Evolutionary conservation across 2,888 invertebrate genomes (phyloP).

Genomic region (Lithophane ornitopus): DNA sequence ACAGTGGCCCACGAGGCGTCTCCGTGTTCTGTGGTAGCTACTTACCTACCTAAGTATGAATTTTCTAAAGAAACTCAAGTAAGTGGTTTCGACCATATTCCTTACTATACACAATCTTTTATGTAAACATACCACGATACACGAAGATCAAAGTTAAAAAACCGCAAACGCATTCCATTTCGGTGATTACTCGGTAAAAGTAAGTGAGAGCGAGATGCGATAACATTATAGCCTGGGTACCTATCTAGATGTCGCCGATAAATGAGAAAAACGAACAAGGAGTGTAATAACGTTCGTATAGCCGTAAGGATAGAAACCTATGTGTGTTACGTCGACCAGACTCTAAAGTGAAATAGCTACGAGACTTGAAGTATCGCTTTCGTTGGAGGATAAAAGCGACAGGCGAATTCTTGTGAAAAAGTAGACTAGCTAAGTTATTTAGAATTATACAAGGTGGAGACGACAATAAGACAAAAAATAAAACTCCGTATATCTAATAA

Average conservation of each 20-base stretch:
- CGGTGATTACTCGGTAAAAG: slow-evolving; percentile 17
- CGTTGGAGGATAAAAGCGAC: background rate
- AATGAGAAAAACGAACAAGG: slow-evolving; percentile 1
- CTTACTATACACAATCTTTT: slow-evolving; percentile 3
- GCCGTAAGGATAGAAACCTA: background rate
- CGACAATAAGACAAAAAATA: too few species aligned
- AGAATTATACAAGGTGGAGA: background rate
- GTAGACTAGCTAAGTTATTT: background rate
- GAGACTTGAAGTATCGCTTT: background rate
- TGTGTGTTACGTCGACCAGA: background rate
- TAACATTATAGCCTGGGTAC: background rate
- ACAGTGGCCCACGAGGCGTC: too few species aligned
- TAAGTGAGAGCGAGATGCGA: background rate
- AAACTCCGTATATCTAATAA: too few species aligned
- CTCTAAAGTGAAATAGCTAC: background rate
- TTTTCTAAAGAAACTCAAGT: background rate
- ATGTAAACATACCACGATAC: background rate
- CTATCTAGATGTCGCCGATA: background rate
- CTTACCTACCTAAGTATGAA: too few species aligned
- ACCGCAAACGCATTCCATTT: slow-evolving; percentile 4
- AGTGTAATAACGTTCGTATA: background rate
- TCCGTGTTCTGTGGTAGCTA: background rate
- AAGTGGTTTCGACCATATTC: background rate
- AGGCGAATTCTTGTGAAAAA: background rate
- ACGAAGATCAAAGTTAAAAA: slow-evolving; percentile 31